Conservation (phyloP, 1,140 invertebrate genomes). For the Camponotus pennsylvanicus region DNA sequence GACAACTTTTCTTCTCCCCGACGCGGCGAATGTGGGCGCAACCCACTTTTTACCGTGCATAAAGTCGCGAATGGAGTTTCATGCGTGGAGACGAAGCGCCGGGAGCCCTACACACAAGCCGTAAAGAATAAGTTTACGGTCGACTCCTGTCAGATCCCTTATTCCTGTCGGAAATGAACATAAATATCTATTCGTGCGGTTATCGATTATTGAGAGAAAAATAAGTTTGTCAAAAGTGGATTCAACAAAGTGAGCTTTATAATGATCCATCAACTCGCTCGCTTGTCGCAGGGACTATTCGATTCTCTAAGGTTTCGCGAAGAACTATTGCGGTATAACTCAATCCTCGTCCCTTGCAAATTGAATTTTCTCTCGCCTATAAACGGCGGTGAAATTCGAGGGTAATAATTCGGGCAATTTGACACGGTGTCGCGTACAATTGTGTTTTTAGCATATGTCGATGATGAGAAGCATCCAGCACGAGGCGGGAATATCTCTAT, state of each 20-base stretch:
- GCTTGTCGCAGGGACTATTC: background rate
- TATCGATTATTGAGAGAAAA: background rate
- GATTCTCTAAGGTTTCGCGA: background rate
- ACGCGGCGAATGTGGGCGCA: background rate
- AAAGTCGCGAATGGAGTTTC: slow-evolving; percentile 30
- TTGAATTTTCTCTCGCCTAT: background rate
- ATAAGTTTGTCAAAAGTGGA: slow-evolving; percentile 23
- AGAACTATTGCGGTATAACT: background rate
- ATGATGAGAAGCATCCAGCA: background rate
- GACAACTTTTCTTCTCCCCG: slow-evolving; percentile 41
- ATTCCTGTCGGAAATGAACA: background rate
- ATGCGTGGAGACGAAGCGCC: background rate
- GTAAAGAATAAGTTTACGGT: slow-evolving; percentile 22
- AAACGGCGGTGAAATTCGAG: background rate
- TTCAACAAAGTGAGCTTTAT: background rate
- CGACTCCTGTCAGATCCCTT: background rate
- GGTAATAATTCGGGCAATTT: slow-evolving; percentile 6
- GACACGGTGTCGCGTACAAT: background rate
- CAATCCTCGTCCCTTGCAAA: background rate
- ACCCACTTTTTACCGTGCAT: slow-evolving; percentile 12
- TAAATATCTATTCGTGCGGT: background rate
- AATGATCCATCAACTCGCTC: slow-evolving; percentile 1
- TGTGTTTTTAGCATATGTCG: slow-evolving; percentile 26
- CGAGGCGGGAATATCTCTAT: background rate
- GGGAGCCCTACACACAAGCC: slow-evolving; percentile 2